Evolutionary conservation across 2,113 vertebrate genomes (phyloP).

Genomic region (Halcyon senegalensis): DNA sequence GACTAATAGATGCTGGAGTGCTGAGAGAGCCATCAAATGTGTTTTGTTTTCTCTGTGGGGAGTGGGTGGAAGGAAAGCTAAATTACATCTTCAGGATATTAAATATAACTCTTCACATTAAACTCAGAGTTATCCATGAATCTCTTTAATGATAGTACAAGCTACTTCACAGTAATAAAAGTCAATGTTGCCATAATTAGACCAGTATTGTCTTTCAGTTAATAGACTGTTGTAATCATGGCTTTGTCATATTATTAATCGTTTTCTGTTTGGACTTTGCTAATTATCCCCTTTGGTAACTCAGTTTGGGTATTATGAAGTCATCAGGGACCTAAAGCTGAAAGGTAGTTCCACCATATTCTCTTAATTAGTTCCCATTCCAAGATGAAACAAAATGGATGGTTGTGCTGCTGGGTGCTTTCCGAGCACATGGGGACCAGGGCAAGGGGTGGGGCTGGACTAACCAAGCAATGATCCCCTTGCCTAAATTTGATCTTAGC

Average conservation of each 20-base stretch:
- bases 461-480: neutral
- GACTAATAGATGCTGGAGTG: neutral
- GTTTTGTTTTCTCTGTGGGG: neutral
- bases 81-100: conserved; percentile 50
- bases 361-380: conserved; percentile 60
- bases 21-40: neutral
- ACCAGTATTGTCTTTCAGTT: conserved; percentile 57
- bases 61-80: conserved; percentile 25
- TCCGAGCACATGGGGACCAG: accelerated
- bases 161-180: conserved; percentile 52
- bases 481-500: neutral
- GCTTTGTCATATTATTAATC: conserved; percentile 71
- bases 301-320: conserved; percentile 40
- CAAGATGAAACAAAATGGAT: neutral
- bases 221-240: conserved; percentile 56
- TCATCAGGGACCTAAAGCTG: conserved; percentile 11
- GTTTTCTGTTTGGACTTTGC: conserved; percentile 71
- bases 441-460: neutral
- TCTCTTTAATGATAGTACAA: conserved; percentile 60
- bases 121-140: conserved; percentile 40
- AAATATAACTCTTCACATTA: conserved; percentile 43
- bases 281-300: conserved; percentile 75
- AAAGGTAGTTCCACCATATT: conserved; percentile 31
- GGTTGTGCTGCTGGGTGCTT: conserved; percentile 13
- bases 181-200: conserved; percentile 69